Percentiles rank a stretch among this genome's conserved stretches.
Conservation (phyloP, 2,888 invertebrate species). For the Ypsolopha scabrella region DNA sequence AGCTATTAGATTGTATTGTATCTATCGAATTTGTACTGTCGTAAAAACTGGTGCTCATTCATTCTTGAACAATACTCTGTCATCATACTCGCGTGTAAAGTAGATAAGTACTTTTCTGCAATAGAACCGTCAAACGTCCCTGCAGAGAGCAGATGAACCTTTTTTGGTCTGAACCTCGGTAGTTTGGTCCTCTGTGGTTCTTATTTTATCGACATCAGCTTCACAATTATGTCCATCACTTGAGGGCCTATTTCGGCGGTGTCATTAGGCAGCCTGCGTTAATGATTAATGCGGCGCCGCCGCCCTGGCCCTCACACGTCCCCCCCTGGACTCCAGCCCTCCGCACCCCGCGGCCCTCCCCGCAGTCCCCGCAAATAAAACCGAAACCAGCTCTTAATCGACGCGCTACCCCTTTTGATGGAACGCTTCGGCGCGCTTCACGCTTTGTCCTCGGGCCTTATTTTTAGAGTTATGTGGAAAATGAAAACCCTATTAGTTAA, state of each 20-base stretch:
- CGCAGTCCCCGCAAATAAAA: slow-evolving; percentile 48
- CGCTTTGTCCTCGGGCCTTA: slow-evolving; percentile 22
- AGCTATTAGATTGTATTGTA: too few relatives aligned
- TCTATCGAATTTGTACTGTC: too few relatives aligned
- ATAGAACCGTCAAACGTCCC: too few relatives aligned
- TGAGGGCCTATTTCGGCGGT: slow-evolving; percentile 55
- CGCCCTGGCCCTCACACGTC: slow-evolving; percentile 31
- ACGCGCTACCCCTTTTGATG: slow-evolving; percentile 62
- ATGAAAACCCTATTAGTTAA: too few relatives aligned
- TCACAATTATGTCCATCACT: slow-evolving; percentile 28
- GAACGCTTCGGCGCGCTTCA: slow-evolving; percentile 27
- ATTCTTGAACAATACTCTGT: too few relatives aligned
- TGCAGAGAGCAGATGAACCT: too few relatives aligned
- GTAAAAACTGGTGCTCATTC: too few relatives aligned
- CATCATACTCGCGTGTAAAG: too few relatives aligned
- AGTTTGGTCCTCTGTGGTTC: background rate
- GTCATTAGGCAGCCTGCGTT: slow-evolving; percentile 68
- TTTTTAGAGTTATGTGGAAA: background rate
- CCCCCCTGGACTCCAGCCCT: slow-evolving; percentile 16
- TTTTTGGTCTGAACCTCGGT: too few relatives aligned
- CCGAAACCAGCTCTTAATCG: slow-evolving; percentile 62
- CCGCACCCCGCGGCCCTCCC: slow-evolving; percentile 17
- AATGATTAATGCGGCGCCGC: slow-evolving; percentile 68
- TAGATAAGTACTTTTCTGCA: too few relatives aligned
- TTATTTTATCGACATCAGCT: slow-evolving; percentile 24